A percentile compares a stretch with the other conserved stretches of the same genome.
phyloP scores from a whole-genome alignment of 1,140 invertebrate genomes.

The Drosophila repleta region DNA sequence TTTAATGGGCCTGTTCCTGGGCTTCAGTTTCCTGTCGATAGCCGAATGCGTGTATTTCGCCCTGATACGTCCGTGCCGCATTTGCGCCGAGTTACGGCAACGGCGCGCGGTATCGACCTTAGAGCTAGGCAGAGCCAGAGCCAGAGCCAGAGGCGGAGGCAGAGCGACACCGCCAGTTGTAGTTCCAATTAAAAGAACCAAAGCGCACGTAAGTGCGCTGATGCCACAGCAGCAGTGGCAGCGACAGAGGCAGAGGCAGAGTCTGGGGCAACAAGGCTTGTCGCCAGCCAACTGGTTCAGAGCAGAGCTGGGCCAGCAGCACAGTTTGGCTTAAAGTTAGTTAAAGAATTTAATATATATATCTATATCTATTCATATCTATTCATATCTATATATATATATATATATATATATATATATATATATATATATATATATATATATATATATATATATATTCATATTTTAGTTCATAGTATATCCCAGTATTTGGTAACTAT shows the following conservation, averaged over 20 bases:
- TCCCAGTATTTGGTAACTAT: conserved; percentile 62
- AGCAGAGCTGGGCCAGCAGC: conserved; percentile 38
- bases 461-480: conserved; percentile 36
- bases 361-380: no score
- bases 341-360: not conserved
- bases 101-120: conserved; percentile 23
- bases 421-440: not conserved
- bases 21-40: conserved; percentile 91
- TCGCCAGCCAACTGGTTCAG: conserved; percentile 48
- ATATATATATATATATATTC: conserved; percentile 8
- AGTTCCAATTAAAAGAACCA: conserved; percentile 10
- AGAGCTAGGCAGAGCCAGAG: conserved; percentile 21
- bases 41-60: conserved; percentile 90
- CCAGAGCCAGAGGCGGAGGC: conserved; percentile 5
- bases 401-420: conserved; percentile 8
- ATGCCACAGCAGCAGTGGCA: conserved; percentile 16
- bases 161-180: not conserved
- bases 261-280: conserved; percentile 13
- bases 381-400: conserved; percentile 1
- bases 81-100: conserved; percentile 52
- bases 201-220: not conserved
- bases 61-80: conserved; percentile 86
- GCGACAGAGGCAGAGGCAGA: conserved; percentile 1
- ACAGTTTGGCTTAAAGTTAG: conserved; percentile 31
- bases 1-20: conserved; percentile 91